Conservation (phyloP, 2,888 invertebrate genomes). For the Amaurobius ferox region DNA sequence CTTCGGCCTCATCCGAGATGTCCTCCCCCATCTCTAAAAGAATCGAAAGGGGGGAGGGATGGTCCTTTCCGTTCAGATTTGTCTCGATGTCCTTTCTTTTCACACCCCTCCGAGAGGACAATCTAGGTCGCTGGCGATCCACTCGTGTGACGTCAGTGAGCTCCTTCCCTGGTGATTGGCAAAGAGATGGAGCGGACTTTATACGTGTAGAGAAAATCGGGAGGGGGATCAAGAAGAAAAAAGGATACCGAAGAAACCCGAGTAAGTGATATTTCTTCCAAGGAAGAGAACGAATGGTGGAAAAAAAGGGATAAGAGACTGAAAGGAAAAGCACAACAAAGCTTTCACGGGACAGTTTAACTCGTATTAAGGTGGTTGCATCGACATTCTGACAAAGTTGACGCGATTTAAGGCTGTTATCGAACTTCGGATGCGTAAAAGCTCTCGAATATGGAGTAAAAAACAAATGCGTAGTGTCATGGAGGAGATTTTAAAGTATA, state of each 20-base stretch:
- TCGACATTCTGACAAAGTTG: conserved; percentile 68
- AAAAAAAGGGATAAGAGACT: conserved; percentile 44
- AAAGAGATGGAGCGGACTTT: conserved; percentile 63
- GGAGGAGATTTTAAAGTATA: conserved; percentile 52
- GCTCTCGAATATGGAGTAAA: conserved; percentile 50
- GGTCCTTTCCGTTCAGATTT: conserved; percentile 32
- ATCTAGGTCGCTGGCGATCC: conserved; percentile 63
- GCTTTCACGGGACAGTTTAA: conserved; percentile 68
- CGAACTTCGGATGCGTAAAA: conserved; percentile 49
- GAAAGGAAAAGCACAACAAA: conserved; percentile 65
- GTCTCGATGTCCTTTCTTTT: conserved; percentile 22
- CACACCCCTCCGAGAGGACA: conserved; percentile 53
- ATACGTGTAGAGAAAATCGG: conserved; percentile 36
- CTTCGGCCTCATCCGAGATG: conserved; percentile 39
- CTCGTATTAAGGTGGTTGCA: conserved; percentile 65
- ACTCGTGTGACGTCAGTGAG: conserved; percentile 62
- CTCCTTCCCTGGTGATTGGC: conserved; percentile 53
- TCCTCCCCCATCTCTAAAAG: conserved; percentile 27
- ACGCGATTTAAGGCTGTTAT: conserved; percentile 68
- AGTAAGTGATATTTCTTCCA: conserved; percentile 29
- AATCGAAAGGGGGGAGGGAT: conserved; percentile 42
- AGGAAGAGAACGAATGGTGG: conserved; percentile 11
- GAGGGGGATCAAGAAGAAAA: not conserved
- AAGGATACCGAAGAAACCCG: conserved; percentile 19
- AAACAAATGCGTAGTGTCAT: conserved; percentile 50